Base-by-base conservation (phyloP, 2,888 invertebrate species). In the Ochlodes sylvanus region DNA sequence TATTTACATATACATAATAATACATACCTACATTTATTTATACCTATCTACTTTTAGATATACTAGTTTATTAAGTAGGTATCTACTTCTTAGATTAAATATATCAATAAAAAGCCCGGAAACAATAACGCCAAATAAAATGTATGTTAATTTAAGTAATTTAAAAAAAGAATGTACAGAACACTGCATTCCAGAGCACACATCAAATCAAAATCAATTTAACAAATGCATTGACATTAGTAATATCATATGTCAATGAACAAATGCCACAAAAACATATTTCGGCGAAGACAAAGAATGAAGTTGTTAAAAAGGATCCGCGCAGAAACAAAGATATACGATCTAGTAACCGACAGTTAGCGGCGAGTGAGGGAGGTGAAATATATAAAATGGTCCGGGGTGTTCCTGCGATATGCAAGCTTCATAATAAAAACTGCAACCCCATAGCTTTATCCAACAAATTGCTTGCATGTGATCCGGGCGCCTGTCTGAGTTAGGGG, bases 381-480 rank as follows among this genome's bases (percentile, higher is more conserved):
- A 75, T 77, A 76, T 77, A 79, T 76, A 77, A 74, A 76, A 79
- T 77, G 75, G 75, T 76, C 76, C 34, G 66, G 66, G 41, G 14
- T 32, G 54, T 27, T 38, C 60, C 52, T n/a, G 77, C 77, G 78
- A 82, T 79, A 79, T 81, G 79, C 78, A 76, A 77, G 81, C 79
- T 79, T 78, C 77, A 80, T 84, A 82, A 81, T 81, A 86, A 86
- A 85, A 86, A 86, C 79, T 84, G 86, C 84, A 85, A 81, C 80
- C 83, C 78, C 82, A 83, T 86, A 86, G 85, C 81, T 85, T 86
- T 78, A 77, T 79, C 77, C 78, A 80, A 86, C 86, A 87, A 88
- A 88, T 86, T 82, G 86, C 79, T 80, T 86, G 85, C 85, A 88
- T 87, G 81, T 84, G 87, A 87, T 88, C 83, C 78, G 73, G 70